Evolutionary conservation across 2,113 vertebrate genomes (phyloP).

Genomic region (Pollimyrus isidori): DNA sequence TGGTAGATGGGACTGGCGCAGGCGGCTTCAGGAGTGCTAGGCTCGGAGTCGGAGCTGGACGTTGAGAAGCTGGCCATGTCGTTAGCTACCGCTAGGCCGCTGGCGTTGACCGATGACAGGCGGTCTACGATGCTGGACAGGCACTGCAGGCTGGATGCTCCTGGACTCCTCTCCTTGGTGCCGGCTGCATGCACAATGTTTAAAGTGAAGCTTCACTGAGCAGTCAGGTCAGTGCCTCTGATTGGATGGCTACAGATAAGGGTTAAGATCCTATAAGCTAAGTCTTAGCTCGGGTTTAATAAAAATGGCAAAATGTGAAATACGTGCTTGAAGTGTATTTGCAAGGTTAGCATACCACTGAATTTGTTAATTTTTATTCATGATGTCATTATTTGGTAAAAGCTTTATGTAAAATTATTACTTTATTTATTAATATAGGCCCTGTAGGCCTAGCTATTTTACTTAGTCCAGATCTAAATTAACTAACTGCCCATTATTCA

Average conservation of each 20-base stretch:
- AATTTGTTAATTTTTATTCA: not conserved
- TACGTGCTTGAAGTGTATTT: not conserved
- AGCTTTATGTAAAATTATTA: not conserved
- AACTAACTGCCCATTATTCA: not conserved
- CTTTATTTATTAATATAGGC: not conserved
- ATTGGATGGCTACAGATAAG: not conserved
- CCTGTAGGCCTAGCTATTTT: not conserved
- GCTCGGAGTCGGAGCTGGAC: conserved; percentile 69
- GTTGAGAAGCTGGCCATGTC: conserved; percentile 60
- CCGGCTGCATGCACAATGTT: conserved; percentile 45
- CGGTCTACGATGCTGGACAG: conserved; percentile 95
- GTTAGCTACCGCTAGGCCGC: conserved; percentile 52
- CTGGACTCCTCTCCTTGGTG: conserved; percentile 50
- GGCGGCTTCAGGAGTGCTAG: conserved; percentile 68
- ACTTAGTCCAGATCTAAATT: not conserved
- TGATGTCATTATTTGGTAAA: not conserved
- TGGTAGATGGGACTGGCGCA: conserved; percentile 79
- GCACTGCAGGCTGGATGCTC: conserved; percentile 84
- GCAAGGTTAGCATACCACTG: not conserved
- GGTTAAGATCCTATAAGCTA: not conserved
- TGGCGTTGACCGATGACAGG: conserved; percentile 67
- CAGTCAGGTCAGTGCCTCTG: not conserved
- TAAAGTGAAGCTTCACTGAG: conserved; percentile 3
- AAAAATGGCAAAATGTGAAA: not conserved
- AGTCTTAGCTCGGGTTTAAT: not conserved